phyloP scores from a whole-genome alignment of 2,797 vertebrate genomes.

The Avahi laniger region DNA sequence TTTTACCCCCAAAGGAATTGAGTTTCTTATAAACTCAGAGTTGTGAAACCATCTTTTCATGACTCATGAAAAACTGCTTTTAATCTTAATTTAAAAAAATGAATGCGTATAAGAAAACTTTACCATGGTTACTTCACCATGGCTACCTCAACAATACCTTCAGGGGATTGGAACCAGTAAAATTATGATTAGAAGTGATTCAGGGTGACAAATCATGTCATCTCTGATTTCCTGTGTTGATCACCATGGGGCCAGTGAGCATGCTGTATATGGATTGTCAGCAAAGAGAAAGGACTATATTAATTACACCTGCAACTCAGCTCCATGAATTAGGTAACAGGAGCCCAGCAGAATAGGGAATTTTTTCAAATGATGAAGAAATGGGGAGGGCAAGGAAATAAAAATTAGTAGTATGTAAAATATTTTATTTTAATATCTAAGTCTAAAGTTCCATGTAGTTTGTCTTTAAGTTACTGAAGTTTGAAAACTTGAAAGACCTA shows the following conservation, averaged over 20 bases:
- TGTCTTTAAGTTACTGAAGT: not conserved
- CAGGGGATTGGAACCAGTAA: not conserved
- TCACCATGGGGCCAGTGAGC: not conserved
- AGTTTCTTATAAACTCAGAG: constrained; percentile 19
- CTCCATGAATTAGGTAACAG: not conserved
- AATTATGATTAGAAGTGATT: not conserved
- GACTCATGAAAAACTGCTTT: constrained; percentile 36
- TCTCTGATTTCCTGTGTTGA: not conserved
- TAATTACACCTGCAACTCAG: not conserved
- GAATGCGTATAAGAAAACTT: not conserved
- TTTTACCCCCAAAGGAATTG: constrained; percentile 10
- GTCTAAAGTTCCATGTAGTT: not conserved
- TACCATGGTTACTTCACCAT: not conserved
- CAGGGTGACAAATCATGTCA: not conserved
- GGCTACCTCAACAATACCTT: constrained; percentile 15
- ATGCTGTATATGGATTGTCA: rapidly evolving
- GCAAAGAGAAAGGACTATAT: too few relatives aligned
- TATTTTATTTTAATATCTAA: not conserved
- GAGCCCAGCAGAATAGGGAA: not conserved
- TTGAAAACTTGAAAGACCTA: not conserved
- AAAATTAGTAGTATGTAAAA: not conserved
- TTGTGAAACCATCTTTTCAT: constrained; percentile 39
- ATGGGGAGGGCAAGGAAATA: not conserved
- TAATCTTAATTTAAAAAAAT: constrained; percentile 32
- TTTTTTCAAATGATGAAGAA: not conserved